phyloP scores from a whole-genome alignment of 1,140 invertebrate species.

The Drosophila persimilis region DNA sequence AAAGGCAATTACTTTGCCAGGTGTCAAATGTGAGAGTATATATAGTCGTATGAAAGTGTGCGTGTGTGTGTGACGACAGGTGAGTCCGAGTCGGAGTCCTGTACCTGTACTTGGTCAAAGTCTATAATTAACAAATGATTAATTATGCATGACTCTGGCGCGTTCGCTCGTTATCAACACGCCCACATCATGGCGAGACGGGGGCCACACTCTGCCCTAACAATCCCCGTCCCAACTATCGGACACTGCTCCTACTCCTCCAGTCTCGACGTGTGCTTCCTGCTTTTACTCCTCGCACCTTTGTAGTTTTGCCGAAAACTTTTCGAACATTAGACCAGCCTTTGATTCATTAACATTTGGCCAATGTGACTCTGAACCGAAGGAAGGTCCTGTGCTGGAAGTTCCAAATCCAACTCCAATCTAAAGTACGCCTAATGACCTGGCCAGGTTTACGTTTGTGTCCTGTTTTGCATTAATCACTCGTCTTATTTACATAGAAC shows the following conservation, averaged over 20 bases:
- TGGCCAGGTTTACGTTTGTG: slow-evolving; percentile 39
- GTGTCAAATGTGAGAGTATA: slow-evolving; percentile 68
- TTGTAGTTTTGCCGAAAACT: slow-evolving; percentile 61
- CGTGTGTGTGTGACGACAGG: slow-evolving; percentile 38
- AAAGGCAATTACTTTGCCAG: slow-evolving; percentile 78
- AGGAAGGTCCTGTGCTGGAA: slow-evolving; percentile 12
- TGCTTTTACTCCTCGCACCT: slow-evolving; percentile 25
- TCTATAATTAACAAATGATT: slow-evolving; percentile 81
- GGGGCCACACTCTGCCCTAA: not conserved
- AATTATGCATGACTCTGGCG: slow-evolving; percentile 77
- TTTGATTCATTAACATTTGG: slow-evolving; percentile 79
- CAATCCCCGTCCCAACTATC: too few species aligned
- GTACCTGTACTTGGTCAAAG: slow-evolving; percentile 48
- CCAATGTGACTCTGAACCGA: slow-evolving; percentile 33
- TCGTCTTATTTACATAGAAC: slow-evolving; percentile 78
- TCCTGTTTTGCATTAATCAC: slow-evolving; percentile 65
- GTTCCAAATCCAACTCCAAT: slow-evolving; percentile 11
- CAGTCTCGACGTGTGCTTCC: slow-evolving; percentile 34
- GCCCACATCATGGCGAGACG: slow-evolving; percentile 45
- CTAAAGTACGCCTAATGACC: slow-evolving; percentile 37
- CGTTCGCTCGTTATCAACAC: slow-evolving; percentile 70
- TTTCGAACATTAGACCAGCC: slow-evolving; percentile 55
- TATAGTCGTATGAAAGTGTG: slow-evolving; percentile 24
- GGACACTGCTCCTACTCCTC: not conserved
- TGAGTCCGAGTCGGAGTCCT: slow-evolving; percentile 43